Percentiles rank a stretch among this genome's conserved stretches.
phyloP scores from a whole-genome alignment of 2,888 invertebrate genomes.

The Cybosia mesomella region DNA sequence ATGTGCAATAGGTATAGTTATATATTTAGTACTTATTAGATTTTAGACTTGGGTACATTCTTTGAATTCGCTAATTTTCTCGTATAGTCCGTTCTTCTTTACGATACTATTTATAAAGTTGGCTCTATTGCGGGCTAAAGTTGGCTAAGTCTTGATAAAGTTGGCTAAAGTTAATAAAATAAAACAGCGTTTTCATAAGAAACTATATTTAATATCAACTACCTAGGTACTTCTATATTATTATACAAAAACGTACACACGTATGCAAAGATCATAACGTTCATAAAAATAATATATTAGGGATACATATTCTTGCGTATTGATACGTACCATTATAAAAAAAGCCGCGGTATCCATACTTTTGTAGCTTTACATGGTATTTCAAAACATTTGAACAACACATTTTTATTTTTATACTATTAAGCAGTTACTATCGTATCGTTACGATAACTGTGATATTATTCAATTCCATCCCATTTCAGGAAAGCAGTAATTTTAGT shows the following conservation, averaged over 20 bases:
- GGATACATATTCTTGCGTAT: background rate
- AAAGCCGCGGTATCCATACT: background rate
- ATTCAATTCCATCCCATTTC: background rate
- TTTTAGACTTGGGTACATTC: too few relatives aligned
- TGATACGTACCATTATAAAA: background rate
- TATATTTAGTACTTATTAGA: too few relatives aligned
- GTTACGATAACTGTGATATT: background rate
- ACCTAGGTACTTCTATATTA: background rate
- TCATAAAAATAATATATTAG: background rate
- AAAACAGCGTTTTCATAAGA: constrained; percentile 2
- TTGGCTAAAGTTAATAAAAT: background rate
- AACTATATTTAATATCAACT: constrained; percentile 1
- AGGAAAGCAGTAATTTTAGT: too few relatives aligned
- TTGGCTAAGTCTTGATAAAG: background rate
- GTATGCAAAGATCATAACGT: background rate
- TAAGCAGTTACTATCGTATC: background rate
- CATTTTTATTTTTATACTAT: background rate
- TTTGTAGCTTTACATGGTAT: background rate
- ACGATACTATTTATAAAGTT: too few relatives aligned
- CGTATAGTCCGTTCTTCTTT: too few relatives aligned
- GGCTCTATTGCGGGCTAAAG: too few relatives aligned
- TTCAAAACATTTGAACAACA: background rate
- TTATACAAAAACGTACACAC: constrained; percentile 2
- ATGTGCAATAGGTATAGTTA: too few relatives aligned
- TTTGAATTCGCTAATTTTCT: too few relatives aligned